phyloP scores from a whole-genome alignment of 1,140 invertebrate genomes.

The Trichonephila inaurata region DNA sequence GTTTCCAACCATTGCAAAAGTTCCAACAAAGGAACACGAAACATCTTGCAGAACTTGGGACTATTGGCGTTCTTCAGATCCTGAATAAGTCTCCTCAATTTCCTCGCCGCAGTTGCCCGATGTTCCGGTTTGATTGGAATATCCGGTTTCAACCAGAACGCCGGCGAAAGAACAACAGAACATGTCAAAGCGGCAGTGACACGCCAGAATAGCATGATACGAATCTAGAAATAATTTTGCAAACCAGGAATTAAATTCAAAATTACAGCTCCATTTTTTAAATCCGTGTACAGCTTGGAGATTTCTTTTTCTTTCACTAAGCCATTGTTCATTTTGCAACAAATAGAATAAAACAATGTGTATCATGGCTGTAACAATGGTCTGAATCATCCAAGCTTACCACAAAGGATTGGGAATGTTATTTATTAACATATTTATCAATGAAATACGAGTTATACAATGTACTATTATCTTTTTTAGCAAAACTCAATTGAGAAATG shows the following conservation, averaged over 20 bases:
- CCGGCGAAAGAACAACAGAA: not conserved
- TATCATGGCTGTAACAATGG: too few relatives aligned
- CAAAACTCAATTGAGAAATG: too few relatives aligned
- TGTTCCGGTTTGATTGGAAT: not conserved
- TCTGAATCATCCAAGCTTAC: too few relatives aligned
- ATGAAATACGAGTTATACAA: too few relatives aligned
- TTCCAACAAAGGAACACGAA: not conserved
- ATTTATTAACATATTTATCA: too few relatives aligned
- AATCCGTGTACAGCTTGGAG: not conserved
- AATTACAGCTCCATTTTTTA: not conserved
- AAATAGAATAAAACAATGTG: too few relatives aligned
- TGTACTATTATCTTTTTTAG: too few relatives aligned
- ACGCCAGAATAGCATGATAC: not conserved
- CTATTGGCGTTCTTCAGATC: not conserved
- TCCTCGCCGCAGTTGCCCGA: not conserved
- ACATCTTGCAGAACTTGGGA: not conserved
- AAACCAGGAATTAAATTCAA: not conserved
- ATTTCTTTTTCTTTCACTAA: not conserved
- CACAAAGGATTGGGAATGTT: too few relatives aligned
- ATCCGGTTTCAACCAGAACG: not conserved
- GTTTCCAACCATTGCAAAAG: not conserved
- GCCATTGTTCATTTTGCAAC: not conserved
- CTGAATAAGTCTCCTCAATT: not conserved
- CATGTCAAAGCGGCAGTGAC: not conserved
- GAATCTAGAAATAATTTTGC: not conserved